Evolutionary conservation across 2,888 invertebrate genomes (phyloP).

Genomic region (Caenorhabditis sp.): DNA sequence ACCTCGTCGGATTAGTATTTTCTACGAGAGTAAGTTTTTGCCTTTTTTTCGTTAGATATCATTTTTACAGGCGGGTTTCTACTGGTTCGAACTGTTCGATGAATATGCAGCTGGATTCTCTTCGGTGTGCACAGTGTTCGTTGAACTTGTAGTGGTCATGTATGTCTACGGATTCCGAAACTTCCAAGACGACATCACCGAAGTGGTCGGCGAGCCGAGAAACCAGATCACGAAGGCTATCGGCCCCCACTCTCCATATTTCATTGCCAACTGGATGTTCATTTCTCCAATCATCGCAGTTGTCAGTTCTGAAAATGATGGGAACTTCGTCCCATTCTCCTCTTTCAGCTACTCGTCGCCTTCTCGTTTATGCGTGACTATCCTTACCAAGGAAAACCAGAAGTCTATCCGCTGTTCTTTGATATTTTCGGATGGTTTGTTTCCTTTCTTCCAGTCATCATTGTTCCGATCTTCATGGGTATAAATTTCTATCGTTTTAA

Average conservation of each 20-base stretch:
- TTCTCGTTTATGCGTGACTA: slow-evolving; percentile 37
- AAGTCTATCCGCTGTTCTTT: slow-evolving; percentile 43
- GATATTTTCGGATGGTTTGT: slow-evolving; percentile 55
- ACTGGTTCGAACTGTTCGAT: slow-evolving; percentile 60
- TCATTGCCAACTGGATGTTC: slow-evolving; percentile 38
- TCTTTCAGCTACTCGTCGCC: slow-evolving; percentile 24
- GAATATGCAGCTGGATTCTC: slow-evolving; percentile 58
- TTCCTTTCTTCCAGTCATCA: slow-evolving; percentile 30
- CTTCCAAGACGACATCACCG: slow-evolving; percentile 39
- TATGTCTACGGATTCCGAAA: slow-evolving; percentile 52
- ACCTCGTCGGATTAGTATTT: slow-evolving; percentile 36
- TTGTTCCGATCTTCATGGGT: slow-evolving; percentile 24
- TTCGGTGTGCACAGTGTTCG: slow-evolving; percentile 29
- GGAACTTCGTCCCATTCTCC: not conserved
- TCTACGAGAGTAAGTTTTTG: slow-evolving; percentile 28
- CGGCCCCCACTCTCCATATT: slow-evolving; percentile 35
- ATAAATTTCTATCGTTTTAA: slow-evolving; percentile 19
- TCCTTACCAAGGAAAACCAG: slow-evolving; percentile 25
- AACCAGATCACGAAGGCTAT: slow-evolving; percentile 15
- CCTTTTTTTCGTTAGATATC: not conserved
- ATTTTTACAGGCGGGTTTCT: slow-evolving; percentile 42
- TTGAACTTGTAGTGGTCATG: slow-evolving; percentile 41
- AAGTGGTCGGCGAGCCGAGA: slow-evolving; percentile 32
- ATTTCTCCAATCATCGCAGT: slow-evolving; percentile 41
- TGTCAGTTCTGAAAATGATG: slow-evolving; percentile 17